Evolutionary conservation across 2,797 vertebrate genomes (phyloP).

Genomic region (Allobates femoralis): DNA sequence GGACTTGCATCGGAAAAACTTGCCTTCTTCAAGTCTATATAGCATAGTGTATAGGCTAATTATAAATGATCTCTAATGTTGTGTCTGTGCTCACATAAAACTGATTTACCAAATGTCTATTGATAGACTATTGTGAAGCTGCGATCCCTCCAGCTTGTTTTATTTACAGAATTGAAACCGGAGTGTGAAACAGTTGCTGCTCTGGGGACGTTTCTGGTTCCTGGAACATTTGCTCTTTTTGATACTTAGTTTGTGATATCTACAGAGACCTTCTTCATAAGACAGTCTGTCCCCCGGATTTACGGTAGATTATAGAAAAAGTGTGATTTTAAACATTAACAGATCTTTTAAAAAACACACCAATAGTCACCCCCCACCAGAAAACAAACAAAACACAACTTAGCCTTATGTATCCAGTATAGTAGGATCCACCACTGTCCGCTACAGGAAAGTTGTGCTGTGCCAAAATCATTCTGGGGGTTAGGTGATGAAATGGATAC

Average conservation of each 20-base stretch:
- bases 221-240: constrained; percentile 18
- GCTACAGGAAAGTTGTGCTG: not conserved
- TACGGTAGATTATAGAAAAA: not conserved
- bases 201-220: constrained; percentile 27
- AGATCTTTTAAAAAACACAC: not conserved
- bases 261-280: not conserved
- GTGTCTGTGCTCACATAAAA: not conserved
- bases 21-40: not conserved
- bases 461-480: not conserved
- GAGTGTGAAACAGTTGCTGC: constrained; percentile 27
- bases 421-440: not conserved
- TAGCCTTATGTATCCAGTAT: not conserved
- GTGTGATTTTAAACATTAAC: not conserved
- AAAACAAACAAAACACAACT: too few relatives aligned
- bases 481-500: not conserved
- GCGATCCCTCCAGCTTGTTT: constrained; percentile 17
- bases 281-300: too few relatives aligned
- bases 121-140: not conserved
- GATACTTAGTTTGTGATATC: constrained; percentile 4
- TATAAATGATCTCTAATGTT: not conserved
- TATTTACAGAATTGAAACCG: constrained; percentile 55
- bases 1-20: not conserved
- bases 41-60: not conserved
- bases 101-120: not conserved
- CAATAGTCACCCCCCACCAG: too few relatives aligned